Conservation (phyloP, 2,888 invertebrate genomes). For the Microdon myrmicae region DNA sequence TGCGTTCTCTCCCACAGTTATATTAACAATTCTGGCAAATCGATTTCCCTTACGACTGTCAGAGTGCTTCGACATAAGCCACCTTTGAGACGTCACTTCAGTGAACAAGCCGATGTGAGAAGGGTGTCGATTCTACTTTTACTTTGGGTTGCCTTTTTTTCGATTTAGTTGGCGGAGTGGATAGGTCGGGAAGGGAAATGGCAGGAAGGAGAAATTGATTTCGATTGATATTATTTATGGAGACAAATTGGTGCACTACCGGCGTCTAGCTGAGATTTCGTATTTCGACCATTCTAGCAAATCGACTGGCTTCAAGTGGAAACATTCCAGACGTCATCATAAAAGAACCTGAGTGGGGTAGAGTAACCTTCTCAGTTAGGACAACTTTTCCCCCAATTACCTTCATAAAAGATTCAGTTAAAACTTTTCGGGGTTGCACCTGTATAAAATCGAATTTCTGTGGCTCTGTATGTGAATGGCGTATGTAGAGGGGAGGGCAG, state of each 20-base stretch:
- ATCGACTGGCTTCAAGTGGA: too few relatives aligned
- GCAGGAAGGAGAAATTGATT: constrained; percentile 4
- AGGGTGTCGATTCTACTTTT: too few relatives aligned
- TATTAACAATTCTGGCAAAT: constrained; percentile 50
- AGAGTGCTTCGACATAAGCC: constrained; percentile 48
- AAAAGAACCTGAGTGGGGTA: too few relatives aligned
- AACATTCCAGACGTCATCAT: too few relatives aligned
- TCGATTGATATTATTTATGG: constrained; percentile 40
- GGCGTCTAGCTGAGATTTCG: constrained; percentile 29
- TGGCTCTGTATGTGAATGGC: constrained; percentile 3
- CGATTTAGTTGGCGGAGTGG: constrained; percentile 6
- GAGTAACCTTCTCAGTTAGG: too few relatives aligned
- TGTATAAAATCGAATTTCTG: constrained; percentile 48
- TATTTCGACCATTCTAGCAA: constrained; percentile 18
- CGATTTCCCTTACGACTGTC: constrained; percentile 51
- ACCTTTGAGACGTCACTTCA: constrained; percentile 52
- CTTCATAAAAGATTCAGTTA: constrained; percentile 48
- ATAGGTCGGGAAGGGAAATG: background rate
- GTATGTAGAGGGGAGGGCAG: too few relatives aligned
- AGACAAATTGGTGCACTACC: constrained; percentile 26
- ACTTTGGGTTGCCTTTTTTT: too few relatives aligned
- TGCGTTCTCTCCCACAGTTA: constrained; percentile 37
- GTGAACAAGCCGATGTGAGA: constrained; percentile 46
- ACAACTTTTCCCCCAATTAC: constrained; percentile 44
- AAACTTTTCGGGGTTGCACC: constrained; percentile 43